Evolutionary conservation across 1,140 invertebrate species (phyloP).

Genomic region (Brachionus paranguensis): DNA sequence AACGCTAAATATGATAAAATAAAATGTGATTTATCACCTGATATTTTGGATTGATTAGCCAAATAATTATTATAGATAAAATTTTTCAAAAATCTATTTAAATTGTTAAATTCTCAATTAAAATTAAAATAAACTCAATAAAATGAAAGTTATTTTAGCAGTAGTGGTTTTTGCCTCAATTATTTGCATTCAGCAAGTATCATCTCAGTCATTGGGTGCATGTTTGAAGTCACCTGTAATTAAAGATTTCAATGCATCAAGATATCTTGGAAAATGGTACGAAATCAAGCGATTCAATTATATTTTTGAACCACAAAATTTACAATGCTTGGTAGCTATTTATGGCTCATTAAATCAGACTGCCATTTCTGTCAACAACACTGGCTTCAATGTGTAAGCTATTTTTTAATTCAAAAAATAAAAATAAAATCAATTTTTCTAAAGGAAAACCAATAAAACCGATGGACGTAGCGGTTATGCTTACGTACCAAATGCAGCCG

Average conservation of each 20-base stretch:
- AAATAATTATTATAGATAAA: not conserved
- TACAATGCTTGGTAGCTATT: not conserved
- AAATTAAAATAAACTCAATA: not conserved
- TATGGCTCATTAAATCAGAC: not conserved
- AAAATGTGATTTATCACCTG: not conserved
- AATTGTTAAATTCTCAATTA: not conserved
- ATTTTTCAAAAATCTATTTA: not conserved
- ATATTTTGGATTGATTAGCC: not conserved
- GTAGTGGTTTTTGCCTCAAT: not conserved
- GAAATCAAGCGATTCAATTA: constrained; percentile 29
- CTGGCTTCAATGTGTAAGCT: not conserved
- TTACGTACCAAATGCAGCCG: not conserved
- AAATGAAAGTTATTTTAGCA: not conserved
- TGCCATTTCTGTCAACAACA: not conserved
- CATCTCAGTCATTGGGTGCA: not conserved
- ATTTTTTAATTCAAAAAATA: too few relatives aligned
- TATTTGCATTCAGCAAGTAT: not conserved
- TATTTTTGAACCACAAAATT: not conserved
- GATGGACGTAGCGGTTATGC: not conserved
- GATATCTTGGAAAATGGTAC: constrained; percentile 23
- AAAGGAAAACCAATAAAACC: not conserved
- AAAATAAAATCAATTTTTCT: not conserved
- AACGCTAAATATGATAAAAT: not conserved
- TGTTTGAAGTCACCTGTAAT: not conserved
- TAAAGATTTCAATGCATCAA: not conserved